Base-by-base conservation (phyloP, 2,113 vertebrate species). In the Loxodonta africana region DNA sequence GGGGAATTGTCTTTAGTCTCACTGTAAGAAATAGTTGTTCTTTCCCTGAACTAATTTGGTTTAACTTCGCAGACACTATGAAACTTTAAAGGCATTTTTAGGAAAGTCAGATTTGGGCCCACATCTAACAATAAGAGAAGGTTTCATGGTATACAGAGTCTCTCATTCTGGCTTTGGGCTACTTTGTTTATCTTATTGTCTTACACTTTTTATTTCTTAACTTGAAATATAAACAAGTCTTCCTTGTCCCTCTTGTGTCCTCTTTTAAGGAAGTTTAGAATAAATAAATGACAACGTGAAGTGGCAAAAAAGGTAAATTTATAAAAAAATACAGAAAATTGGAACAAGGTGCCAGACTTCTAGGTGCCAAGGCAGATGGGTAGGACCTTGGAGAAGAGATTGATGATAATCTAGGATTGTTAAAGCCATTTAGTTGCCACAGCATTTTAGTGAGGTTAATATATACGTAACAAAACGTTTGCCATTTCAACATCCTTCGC, bases 301-400 rank as follows among this genome's bases (percentile, higher is more conserved):
- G 5, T 71, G 25, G 2, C 2, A 33, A 91, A 91, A 91, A 82
- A 63, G 23, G 4, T 51, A 88, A 91, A 77, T 14, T 7, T 25
- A 44, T 63, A 81, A 88, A 95, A 95, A 90, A 90, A 81, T 57
- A 78, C 26, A 94, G 18, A 89, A 88, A 87, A 88, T 23, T 44
- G 33, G 12, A 10, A 48, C 48, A 48, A 48, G 48, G 48, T 48
- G 11, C 57, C 60, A 4, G 3, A 6, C 18, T 46, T 53, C 37
- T 57, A 95, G 28, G 10, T 63, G 20, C 15, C 12, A 5, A 91
- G 26, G 5, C 5, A 41, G 37, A 28, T 23, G 20, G 21, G 15
- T 60, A 8, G 26, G n/a, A 25, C 41, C 37, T 71, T 46, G 5
- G 2, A 89, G 53, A 6, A 93, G 6, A 26, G 44, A 18, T 41